These are phyloP conservation scores for Macaca nemestrina DNA, from an alignment of 2,113 vertebrate species.

Conservation along the genomic window DNA sequence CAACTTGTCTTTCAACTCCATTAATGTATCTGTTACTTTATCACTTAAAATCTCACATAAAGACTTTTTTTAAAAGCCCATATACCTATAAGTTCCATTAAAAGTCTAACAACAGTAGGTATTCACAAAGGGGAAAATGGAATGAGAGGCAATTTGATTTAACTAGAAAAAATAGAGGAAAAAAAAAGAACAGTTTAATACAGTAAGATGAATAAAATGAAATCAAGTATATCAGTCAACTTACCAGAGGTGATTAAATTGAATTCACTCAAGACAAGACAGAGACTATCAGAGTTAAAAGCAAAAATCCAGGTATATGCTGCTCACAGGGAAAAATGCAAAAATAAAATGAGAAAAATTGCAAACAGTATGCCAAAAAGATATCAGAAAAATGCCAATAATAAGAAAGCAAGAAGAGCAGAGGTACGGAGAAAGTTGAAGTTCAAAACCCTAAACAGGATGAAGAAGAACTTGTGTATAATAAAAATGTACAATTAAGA, in stretches of 20 bases:
- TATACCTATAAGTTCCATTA: not conserved
- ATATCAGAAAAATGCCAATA: not conserved
- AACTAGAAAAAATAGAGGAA: not conserved
- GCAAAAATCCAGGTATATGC: conserved; percentile 26
- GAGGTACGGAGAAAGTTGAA: not conserved
- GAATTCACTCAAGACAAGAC: conserved; percentile 8
- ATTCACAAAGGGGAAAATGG: not conserved
- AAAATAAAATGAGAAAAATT: not conserved
- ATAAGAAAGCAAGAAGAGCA: conserved; percentile 1
- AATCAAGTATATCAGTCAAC: conserved; percentile 15
- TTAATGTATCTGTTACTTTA: not conserved
- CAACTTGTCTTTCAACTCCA: conserved; percentile 25
- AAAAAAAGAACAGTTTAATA: conserved; percentile 2
- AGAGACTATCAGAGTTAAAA: conserved; percentile 7
- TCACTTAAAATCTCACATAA: conserved; percentile 30
- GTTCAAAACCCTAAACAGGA: conserved; percentile 11
- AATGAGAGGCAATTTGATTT: conserved; percentile 9
- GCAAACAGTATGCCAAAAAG: conserved; percentile 48
- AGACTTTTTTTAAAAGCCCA: not conserved
- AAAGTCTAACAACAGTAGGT: not conserved
- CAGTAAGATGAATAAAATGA: conserved; percentile 33
- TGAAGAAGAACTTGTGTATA: not conserved
- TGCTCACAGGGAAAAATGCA: not conserved
- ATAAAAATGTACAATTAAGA: conserved; percentile 20
- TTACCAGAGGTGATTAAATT: conserved; percentile 26